Evolutionary conservation across 2,888 invertebrate genomes (phyloP).

Genomic region (Caenorhabditis drosophilae): DNA sequence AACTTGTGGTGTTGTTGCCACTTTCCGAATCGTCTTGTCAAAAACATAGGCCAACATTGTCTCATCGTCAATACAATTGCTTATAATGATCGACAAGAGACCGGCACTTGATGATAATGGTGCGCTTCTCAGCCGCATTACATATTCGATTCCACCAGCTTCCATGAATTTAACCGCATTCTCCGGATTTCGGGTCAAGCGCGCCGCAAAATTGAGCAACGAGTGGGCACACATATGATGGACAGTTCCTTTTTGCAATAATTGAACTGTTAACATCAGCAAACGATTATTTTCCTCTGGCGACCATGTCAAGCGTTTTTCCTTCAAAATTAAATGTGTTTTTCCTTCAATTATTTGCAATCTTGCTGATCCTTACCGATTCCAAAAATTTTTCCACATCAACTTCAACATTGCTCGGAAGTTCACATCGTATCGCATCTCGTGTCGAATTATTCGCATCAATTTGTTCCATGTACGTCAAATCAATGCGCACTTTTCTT

Average conservation of each 20-base stretch:
- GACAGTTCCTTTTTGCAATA: slow-evolving; percentile 15
- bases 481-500: slow-evolving; percentile 25
- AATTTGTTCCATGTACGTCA: slow-evolving; percentile 28
- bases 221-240: slow-evolving; percentile 47
- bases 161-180: slow-evolving; percentile 51
- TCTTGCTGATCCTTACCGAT: too few species aligned
- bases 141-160: slow-evolving; percentile 26
- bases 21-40: slow-evolving; percentile 38
- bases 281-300: slow-evolving; percentile 16
- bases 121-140: slow-evolving; percentile 36
- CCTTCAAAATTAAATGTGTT: too few species aligned
- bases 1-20: background rate
- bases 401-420: slow-evolving; percentile 10
- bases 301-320: slow-evolving; percentile 10
- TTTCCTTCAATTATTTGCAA: too few species aligned
- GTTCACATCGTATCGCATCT: slow-evolving; percentile 14
- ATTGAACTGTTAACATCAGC: slow-evolving; percentile 8
- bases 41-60: slow-evolving; percentile 11
- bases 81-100: slow-evolving; percentile 49
- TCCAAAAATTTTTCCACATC: slow-evolving; percentile 12
- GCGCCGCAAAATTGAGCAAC: slow-evolving; percentile 49
- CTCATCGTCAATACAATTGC: slow-evolving; percentile 60
- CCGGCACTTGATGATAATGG: slow-evolving; percentile 32
- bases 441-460: slow-evolving; percentile 5
- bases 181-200: slow-evolving; percentile 42